Conservation (phyloP, 1,140 invertebrate genomes). For the Trachymyrmex septentrionalis region DNA sequence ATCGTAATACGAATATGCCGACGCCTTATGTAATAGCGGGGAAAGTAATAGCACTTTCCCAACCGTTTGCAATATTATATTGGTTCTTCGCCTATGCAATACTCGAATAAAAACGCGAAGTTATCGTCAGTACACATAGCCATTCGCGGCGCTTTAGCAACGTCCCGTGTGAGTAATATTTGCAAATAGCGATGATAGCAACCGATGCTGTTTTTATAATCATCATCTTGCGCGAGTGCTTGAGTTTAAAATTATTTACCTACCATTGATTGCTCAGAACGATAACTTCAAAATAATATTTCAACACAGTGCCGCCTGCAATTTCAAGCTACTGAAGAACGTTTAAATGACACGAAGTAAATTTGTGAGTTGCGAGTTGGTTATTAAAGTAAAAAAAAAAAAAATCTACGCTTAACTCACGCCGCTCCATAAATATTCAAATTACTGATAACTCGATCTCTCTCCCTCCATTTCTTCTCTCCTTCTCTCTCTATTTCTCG, state of each 20-base stretch:
- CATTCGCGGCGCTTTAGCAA: constrained; percentile 11
- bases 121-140: constrained; percentile 26
- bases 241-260: constrained; percentile 28
- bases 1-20: constrained; percentile 61
- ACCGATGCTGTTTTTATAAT: constrained; percentile 14
- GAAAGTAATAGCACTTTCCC: constrained; percentile 62
- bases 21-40: constrained; percentile 66
- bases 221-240: constrained; percentile 3
- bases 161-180: constrained; percentile 30
- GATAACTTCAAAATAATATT: constrained; percentile 44
- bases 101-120: constrained; percentile 20
- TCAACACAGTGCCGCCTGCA: constrained; percentile 42
- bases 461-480: not conserved
- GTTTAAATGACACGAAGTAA: constrained; percentile 62
- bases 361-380: constrained; percentile 71
- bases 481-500: not conserved
- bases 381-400: constrained; percentile 73
- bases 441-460: constrained; percentile 72
- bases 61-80: constrained; percentile 60
- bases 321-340: constrained; percentile 43
- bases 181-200: constrained; percentile 34
- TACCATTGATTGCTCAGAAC: constrained; percentile 23
- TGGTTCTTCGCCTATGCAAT: not conserved
- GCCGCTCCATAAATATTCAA: constrained; percentile 77
- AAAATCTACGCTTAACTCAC: constrained; percentile 56